These are phyloP conservation scores for Sebastes ruberrimus DNA, from an alignment of 2,797 vertebrate species.

Conservation along the genomic window DNA sequence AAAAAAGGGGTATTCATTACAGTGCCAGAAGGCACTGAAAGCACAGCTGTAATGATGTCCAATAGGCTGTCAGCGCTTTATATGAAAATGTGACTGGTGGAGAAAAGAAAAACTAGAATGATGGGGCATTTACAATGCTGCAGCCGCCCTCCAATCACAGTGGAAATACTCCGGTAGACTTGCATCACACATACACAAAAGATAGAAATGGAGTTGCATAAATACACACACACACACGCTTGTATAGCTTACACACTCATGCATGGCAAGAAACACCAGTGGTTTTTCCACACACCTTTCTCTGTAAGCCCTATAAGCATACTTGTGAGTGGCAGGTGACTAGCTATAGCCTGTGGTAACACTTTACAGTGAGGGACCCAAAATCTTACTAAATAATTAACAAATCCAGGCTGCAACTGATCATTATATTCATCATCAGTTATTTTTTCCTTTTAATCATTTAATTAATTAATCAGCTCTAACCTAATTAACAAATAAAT, in stretches of 20 bases:
- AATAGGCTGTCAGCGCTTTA: conserved; percentile 59
- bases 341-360: not conserved
- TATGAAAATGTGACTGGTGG: conserved; percentile 59
- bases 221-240: not conserved
- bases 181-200: conserved; percentile 20
- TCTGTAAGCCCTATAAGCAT: not conserved
- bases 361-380: not conserved
- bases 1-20: conserved; percentile 60
- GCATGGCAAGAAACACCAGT: not conserved
- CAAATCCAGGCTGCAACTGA: not conserved
- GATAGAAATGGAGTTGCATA: not conserved
- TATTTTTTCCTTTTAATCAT: not conserved
- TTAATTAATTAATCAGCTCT: not conserved
- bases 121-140: conserved; percentile 40
- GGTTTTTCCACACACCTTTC: not conserved
- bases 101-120: conserved; percentile 44
- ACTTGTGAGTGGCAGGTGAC: not conserved
- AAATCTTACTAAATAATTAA: not conserved
- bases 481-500: not conserved
- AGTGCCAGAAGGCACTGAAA: conserved; percentile 44
- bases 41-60: conserved; percentile 59
- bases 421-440: not conserved
- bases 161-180: conserved; percentile 9
- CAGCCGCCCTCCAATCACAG: conserved; percentile 44
- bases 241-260: not conserved